Percentiles rank a stretch among this genome's conserved stretches.
Conservation (phyloP, 2,113 vertebrate species). For the Chionis minor region DNA sequence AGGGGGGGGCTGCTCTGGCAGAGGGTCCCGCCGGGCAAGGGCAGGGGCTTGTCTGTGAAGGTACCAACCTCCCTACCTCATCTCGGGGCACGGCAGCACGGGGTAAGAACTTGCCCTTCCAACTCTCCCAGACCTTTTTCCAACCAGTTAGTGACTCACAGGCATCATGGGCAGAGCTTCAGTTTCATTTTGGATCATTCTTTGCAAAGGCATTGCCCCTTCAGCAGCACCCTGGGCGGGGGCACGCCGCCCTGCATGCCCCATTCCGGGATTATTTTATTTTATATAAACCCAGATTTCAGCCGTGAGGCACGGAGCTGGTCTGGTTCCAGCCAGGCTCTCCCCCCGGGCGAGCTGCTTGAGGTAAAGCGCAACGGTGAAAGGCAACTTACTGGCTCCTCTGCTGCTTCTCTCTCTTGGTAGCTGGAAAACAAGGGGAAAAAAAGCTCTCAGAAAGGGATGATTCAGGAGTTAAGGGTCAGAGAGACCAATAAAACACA, state of each 20-base stretch:
- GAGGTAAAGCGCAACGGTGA: accelerated
- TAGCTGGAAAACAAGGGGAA: slow-evolving; percentile 26
- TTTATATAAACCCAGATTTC: not conserved
- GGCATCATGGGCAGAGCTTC: not conserved
- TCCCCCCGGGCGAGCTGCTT: accelerated
- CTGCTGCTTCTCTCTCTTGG: not conserved
- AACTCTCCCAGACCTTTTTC: not conserved
- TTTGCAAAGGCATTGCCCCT: not conserved
- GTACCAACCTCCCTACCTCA: not conserved
- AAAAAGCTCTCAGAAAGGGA: not conserved
- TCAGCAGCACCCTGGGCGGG: not conserved
- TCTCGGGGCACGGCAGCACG: accelerated
- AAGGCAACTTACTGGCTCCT: slow-evolving; percentile 65
- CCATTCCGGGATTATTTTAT: not conserved
- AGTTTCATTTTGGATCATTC: not conserved
- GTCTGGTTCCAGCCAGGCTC: not conserved
- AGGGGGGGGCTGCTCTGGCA: not conserved
- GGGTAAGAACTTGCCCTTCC: not conserved
- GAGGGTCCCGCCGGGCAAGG: not conserved
- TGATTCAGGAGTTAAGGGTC: not conserved
- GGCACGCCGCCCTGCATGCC: accelerated
- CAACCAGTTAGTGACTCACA: not conserved
- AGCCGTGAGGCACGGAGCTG: accelerated
- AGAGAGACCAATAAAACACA: not conserved
- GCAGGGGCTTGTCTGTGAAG: not conserved